Percentiles rank a stretch among this genome's conserved stretches.
These are phyloP conservation scores for Motacilla alba DNA, from an alignment of 2,113 vertebrate genomes.

Conservation along the genomic window DNA sequence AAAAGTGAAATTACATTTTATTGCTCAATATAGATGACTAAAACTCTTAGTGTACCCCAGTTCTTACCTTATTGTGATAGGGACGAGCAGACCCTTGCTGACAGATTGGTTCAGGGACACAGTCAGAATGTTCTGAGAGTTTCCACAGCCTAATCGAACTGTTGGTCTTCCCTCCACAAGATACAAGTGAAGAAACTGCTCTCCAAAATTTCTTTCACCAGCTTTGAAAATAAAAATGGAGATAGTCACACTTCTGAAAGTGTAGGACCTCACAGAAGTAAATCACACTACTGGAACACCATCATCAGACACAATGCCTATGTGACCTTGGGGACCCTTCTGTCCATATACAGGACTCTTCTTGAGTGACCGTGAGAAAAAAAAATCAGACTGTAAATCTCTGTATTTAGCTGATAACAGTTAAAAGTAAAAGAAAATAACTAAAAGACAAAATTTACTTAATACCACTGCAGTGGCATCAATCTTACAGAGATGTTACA, in stretches of 20 bases:
- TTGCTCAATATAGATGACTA: background rate
- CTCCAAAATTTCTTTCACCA: slow-evolving; percentile 73
- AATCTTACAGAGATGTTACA: background rate
- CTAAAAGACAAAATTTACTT: background rate
- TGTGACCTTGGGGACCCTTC: background rate
- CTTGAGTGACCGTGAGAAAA: background rate
- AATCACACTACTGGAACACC: background rate
- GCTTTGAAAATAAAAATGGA: slow-evolving; percentile 68
- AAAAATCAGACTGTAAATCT: background rate
- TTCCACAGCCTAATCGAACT: slow-evolving; percentile 75
- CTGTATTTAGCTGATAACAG: background rate
- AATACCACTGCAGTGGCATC: background rate
- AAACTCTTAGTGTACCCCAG: background rate
- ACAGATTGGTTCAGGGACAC: slow-evolving; percentile 65
- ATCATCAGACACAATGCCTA: rapidly evolving
- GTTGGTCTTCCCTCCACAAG: slow-evolving; percentile 78
- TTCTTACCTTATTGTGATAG: slow-evolving; percentile 76
- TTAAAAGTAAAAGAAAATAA: background rate
- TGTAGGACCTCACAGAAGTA: background rate
- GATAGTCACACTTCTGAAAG: background rate
- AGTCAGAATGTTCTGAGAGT: slow-evolving; percentile 67
- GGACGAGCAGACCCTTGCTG: slow-evolving; percentile 62
- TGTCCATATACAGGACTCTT: background rate
- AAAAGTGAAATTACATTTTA: background rate
- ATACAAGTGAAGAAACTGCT: slow-evolving; percentile 84